These are phyloP conservation scores for Hepsetus odoe DNA, from an alignment of 2,113 vertebrate species.

Conservation along the genomic window DNA sequence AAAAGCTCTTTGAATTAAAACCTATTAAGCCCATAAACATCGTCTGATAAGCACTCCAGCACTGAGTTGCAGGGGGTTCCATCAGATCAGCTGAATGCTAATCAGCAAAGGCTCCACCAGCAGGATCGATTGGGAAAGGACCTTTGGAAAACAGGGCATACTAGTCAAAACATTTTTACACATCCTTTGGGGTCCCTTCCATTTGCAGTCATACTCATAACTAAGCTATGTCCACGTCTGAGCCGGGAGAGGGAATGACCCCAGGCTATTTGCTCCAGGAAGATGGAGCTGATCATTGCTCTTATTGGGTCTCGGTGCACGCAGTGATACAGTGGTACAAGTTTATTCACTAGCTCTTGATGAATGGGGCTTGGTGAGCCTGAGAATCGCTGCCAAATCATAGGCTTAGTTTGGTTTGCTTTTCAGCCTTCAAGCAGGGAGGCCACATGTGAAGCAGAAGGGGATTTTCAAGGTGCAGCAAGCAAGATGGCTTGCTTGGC, in stretches of 20 bases:
- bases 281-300: conserved; percentile 22
- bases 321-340: conserved; percentile 1
- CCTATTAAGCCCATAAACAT: conserved; percentile 16
- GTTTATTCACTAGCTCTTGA: conserved; percentile 7
- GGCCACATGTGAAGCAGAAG: no score
- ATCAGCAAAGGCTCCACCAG: not conserved
- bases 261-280: conserved; percentile 12
- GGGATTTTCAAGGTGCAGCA: not conserved
- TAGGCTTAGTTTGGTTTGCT: not conserved
- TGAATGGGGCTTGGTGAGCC: not conserved
- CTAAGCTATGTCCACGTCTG: conserved; percentile 23
- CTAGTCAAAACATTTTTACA: not conserved
- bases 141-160: not conserved
- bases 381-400: not conserved
- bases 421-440: not conserved
- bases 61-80: not conserved
- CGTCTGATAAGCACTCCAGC: not conserved
- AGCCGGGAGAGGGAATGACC: conserved; percentile 16
- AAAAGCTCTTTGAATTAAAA: conserved; percentile 4
- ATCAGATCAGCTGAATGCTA: not conserved
- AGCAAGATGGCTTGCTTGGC: not conserved
- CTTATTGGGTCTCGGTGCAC: conserved; percentile 5
- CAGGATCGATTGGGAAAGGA: not conserved
- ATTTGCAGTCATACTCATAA: conserved; percentile 21
- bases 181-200: not conserved